Base-by-base conservation (phyloP, 1,140 invertebrate species). In the Cylas formicarius region DNA sequence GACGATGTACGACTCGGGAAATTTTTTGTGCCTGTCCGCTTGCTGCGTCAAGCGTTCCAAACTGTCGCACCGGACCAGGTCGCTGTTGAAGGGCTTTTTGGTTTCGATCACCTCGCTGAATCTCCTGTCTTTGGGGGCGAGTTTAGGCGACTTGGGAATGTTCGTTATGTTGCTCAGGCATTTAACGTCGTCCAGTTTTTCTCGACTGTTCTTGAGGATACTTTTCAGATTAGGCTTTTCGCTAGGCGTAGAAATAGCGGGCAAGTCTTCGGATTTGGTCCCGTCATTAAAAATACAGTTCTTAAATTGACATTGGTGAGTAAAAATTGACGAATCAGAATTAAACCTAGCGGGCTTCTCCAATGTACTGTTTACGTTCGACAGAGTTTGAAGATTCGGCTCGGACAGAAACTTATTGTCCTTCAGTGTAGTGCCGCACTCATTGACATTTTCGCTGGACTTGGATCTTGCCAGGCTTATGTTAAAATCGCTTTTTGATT, bases 211-310 rank as follows among this genome's bases (percentile, higher is more conserved):
- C 47, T 60, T 61, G 28, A 63, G 48, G 34, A 57, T 63, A 18
- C 57, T 37, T 44, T 61, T 62, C 1, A 53, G 46, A 40, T 11
- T 38, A 17, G 20, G 44, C 40, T 48, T 33, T 16, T 47, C 28
- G 14, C 37, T 34, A 37, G 44, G 38, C n/a, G 26, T 40, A n/a
- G n/a, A n/a, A n/a, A n/a, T n/a, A n/a, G n/a, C n/a, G n/a, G n/a
- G n/a, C n/a, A n/a, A n/a, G n/a, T n/a, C n/a, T n/a, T n/a, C n/a
- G n/a, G n/a, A n/a, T n/a, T n/a, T n/a, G 45, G 50, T 57, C 44
- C 61, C 53, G 13, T 54, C 52, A 45, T 66, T 66, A 50, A 66
- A 66, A 40, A 66, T 66, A 34, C 64, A 66, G 47, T 66, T 65
- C 19, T 48, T 56, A 44, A 58, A 66, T 50, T 61, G 38, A 46